Evolutionary conservation across 2,113 vertebrate genomes (phyloP).

Genomic region (Alces alces): DNA sequence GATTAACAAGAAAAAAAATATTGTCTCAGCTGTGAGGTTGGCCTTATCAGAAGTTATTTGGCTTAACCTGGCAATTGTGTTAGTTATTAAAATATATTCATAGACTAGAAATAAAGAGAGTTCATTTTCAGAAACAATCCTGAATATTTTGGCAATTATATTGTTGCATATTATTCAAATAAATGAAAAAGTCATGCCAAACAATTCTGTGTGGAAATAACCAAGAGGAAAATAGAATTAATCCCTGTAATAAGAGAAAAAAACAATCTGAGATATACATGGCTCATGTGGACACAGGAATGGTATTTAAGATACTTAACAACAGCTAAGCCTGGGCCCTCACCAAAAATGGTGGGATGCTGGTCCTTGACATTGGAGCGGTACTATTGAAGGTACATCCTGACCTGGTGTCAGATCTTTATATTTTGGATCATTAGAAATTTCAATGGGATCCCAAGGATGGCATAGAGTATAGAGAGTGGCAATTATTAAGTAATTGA

Average conservation of each 20-base stretch:
- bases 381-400: not conserved
- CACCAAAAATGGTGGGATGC: not conserved
- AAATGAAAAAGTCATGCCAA: conserved; percentile 12
- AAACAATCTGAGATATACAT: not conserved
- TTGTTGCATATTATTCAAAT: conserved; percentile 27
- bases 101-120: conserved; percentile 11
- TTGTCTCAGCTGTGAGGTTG: not conserved
- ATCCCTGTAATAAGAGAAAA: not conserved
- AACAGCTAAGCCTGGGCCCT: not conserved
- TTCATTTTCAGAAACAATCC: conserved; percentile 13
- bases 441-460: not conserved
- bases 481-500: not conserved
- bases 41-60: conserved; percentile 39
- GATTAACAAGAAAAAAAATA: conserved; percentile 31
- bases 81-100: conserved; percentile 50
- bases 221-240: conserved; percentile 1
- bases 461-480: not conserved
- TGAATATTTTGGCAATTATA: conserved; percentile 32
- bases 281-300: not conserved
- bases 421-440: not conserved
- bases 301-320: not conserved
- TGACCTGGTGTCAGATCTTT: not conserved
- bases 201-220: conserved; percentile 29
- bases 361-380: not conserved
- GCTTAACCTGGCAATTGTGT: conserved; percentile 27